These are phyloP conservation scores for Nebria salina DNA, from an alignment of 2,888 invertebrate species.

Conservation along the genomic window DNA sequence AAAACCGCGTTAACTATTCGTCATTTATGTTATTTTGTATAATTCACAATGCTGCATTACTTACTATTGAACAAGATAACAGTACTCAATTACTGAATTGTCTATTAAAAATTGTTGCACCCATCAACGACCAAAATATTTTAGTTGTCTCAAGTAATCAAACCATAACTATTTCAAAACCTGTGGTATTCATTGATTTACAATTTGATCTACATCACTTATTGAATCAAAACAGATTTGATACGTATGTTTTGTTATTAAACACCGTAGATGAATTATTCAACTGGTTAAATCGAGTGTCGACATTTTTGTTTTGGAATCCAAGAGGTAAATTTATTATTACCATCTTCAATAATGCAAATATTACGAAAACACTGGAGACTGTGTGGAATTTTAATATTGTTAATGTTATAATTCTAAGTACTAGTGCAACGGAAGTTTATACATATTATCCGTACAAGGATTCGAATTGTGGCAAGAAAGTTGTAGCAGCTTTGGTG, in stretches of 20 bases:
- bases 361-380: conserved; percentile 25
- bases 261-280: background rate
- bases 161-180: background rate
- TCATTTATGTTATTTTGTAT: background rate
- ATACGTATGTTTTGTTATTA: conserved; percentile 21
- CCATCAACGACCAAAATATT: background rate
- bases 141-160: background rate
- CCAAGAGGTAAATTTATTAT: conserved; percentile 25
- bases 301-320: conserved; percentile 9
- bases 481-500: conserved; percentile 7
- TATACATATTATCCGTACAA: conserved; percentile 37
- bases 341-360: background rate
- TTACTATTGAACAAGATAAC: background rate
- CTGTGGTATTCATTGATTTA: conserved; percentile 5
- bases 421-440: background rate
- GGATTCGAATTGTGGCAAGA: conserved; percentile 3
- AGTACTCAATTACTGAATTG: background rate
- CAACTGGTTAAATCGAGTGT: conserved; percentile 16
- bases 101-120: background rate
- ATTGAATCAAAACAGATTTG: background rate
- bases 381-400: conserved; percentile 21
- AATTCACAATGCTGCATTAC: conserved; percentile 1
- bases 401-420: conserved; percentile 13
- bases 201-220: background rate
- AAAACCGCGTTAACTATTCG: background rate